A percentile compares a stretch with the other conserved stretches of the same genome.
phyloP scores from a whole-genome alignment of 2,113 vertebrate genomes.

The Callipepla squamata region DNA sequence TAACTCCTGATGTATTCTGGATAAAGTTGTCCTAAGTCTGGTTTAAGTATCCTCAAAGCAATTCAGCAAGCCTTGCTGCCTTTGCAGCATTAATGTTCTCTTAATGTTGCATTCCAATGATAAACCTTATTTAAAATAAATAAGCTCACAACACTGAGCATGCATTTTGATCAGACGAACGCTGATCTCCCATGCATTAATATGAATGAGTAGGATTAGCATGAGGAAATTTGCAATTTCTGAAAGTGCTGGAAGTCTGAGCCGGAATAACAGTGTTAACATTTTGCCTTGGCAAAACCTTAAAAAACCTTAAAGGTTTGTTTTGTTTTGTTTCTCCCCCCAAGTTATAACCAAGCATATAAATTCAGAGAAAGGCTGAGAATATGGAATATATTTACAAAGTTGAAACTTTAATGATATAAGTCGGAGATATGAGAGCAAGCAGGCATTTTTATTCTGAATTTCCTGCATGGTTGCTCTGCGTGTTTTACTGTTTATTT shows the following conservation, averaged over 20 bases:
- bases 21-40: background rate
- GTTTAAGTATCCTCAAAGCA: background rate
- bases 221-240: constrained; percentile 6
- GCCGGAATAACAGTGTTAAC: background rate
- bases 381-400: background rate
- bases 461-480: background rate
- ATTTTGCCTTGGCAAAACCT: background rate
- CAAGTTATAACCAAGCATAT: background rate
- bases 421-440: background rate
- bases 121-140: constrained; percentile 38
- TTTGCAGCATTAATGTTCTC: constrained; percentile 25
- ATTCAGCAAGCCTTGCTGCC: constrained; percentile 14
- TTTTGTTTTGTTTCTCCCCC: background rate
- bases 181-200: constrained; percentile 38
- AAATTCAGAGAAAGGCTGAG: background rate
- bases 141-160: constrained; percentile 9
- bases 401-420: background rate
- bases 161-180: constrained; percentile 39
- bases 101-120: constrained; percentile 15
- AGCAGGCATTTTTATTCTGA: background rate
- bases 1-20: constrained; percentile 30
- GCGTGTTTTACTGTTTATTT: background rate
- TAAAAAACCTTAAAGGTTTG: background rate
- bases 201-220: constrained; percentile 60
- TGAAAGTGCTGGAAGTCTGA: background rate